phyloP scores from a whole-genome alignment of 1,140 invertebrate species.

The Microvelia longipes region DNA sequence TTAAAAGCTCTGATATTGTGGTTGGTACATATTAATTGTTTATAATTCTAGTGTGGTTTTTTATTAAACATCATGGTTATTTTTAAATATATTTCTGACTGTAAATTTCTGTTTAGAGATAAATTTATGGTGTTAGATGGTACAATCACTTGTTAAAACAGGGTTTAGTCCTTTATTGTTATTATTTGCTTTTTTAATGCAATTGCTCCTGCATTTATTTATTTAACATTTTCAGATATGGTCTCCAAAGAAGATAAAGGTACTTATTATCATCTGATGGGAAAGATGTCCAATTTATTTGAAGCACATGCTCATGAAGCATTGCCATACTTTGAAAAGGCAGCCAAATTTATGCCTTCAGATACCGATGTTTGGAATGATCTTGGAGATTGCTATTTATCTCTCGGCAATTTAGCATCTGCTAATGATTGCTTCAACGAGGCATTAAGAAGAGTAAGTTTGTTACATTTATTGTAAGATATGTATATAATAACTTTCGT shows the following conservation, averaged over 20 bases:
- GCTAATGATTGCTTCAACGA: constrained; percentile 74
- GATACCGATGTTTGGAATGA: constrained; percentile 76
- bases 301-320: constrained; percentile 49
- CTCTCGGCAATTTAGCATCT: constrained; percentile 61
- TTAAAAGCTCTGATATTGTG: no score
- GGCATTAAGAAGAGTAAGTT: constrained; percentile 58
- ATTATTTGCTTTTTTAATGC: no score
- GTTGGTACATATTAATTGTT: no score
- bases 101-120: no score
- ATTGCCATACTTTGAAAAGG: constrained; percentile 57
- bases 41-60: no score
- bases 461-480: no score
- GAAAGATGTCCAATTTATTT: constrained; percentile 59
- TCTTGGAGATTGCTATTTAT: constrained; percentile 79
- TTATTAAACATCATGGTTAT: no score
- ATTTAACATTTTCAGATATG: background rate
- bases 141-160: no score
- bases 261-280: constrained; percentile 56
- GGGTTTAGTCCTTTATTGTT: no score
- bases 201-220: background rate
- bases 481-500: constrained; percentile 8
- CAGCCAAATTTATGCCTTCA: constrained; percentile 70
- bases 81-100: no score
- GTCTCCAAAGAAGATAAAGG: constrained; percentile 36
- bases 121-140: no score